Base-by-base conservation (phyloP, 1,140 invertebrate genomes). In the Caenorhabditis inopinata region DNA sequence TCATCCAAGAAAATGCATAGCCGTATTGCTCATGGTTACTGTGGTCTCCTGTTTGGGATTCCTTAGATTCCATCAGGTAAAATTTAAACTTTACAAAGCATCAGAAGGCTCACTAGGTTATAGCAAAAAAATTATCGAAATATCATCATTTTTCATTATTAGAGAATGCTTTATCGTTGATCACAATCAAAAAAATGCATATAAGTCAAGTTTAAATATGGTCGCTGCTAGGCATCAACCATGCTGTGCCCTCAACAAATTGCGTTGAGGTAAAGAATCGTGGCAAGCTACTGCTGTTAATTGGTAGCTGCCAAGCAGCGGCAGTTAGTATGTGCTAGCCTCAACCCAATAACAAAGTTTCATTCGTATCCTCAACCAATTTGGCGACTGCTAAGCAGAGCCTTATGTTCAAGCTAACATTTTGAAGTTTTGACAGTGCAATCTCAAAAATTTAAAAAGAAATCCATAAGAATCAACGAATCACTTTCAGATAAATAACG, bases 401-500 rank as follows among this genome's bases (percentile, higher is more conserved):
- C n/a, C n/a, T n/a, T n/a, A 42, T 42, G 5, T 14, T 14, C 38
- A 42, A 42, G 14, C 38, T 7, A 42, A 42, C 0, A 45, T 38
- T n/a, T 51, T 32, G 5, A 51, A 51, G 6, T 51, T 51, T 18
- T 25, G 58, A 68, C 58, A 38, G 35, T 32, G 38, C n/a, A 7
- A 42, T 42, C 11, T 16, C 25, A 58, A 5, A 2, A 32, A 23
- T 21, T 16, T 32, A 6, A 16, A 6, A 21, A n/a, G n/a, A n/a
- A n/a, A n/a, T 68, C 16, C 25, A 32, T 58, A 7, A 0, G 0
- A 21, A 42, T 3, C 4, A 3, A 16, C 45, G 12, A 48, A 23
- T 6, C 11, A 35, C n/a, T 82, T 83, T 49, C 38, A 83, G 82
- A 82, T 83, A 12, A 83, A 82, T 68, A 83, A 83, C 49, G 82